Evolutionary conservation across 2,113 vertebrate genomes (phyloP).

Genomic region (Grammomys surdaster): DNA sequence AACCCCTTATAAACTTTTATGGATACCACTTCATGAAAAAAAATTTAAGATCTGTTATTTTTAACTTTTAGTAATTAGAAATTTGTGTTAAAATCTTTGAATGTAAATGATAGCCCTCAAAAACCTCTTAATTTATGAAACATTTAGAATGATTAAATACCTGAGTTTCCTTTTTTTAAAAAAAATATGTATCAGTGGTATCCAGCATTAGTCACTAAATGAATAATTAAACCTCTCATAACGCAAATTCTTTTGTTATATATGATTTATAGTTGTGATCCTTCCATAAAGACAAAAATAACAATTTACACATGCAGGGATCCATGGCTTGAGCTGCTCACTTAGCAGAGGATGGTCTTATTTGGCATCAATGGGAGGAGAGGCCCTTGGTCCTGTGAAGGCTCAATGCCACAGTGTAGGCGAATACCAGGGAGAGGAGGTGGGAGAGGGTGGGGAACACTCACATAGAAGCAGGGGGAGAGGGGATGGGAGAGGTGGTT

Average conservation of each 20-base stretch:
- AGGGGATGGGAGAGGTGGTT: too few relatives aligned
- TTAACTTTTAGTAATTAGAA: conserved; percentile 90
- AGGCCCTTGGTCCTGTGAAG: too few relatives aligned
- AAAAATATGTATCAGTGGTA: conserved; percentile 52
- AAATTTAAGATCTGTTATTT: conserved; percentile 87
- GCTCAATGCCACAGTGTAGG: too few relatives aligned
- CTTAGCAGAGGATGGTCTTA: too few relatives aligned
- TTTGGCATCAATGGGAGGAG: too few relatives aligned
- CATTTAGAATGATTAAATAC: conserved; percentile 85
- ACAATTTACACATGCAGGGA: not conserved
- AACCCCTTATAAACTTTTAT: not conserved
- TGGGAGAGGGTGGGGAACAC: too few relatives aligned
- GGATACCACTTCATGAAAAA: conserved; percentile 86
- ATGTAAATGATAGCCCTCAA: conserved; percentile 87
- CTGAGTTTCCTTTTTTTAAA: not conserved
- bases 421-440: too few relatives aligned
- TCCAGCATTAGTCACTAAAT: conserved; percentile 37
- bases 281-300: not conserved
- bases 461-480: too few relatives aligned
- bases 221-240: conserved; percentile 59
- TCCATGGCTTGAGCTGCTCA: too few relatives aligned
- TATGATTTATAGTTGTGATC: not conserved
- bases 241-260: conserved; percentile 27
- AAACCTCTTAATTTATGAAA: conserved; percentile 80
- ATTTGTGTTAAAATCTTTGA: conserved; percentile 85